Conservation (phyloP, 2,888 invertebrate genomes). For the Sepioteuthis lessoniana region DNA sequence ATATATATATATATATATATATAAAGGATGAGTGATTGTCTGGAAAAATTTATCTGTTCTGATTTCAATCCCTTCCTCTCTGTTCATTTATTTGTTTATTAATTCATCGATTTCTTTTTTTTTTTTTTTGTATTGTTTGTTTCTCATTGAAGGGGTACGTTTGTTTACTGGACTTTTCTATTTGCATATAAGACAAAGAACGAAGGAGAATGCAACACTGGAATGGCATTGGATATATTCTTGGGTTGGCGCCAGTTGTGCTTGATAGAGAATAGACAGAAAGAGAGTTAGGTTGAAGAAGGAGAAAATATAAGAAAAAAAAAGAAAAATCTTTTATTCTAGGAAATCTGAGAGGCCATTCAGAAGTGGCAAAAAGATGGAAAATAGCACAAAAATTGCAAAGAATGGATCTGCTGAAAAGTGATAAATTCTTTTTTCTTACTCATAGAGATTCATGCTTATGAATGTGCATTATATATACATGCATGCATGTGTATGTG, state of each 20-base stretch:
- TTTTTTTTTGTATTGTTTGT: not conserved
- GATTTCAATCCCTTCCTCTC: not conserved
- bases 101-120: too few species aligned
- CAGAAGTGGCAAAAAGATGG: not conserved
- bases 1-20: too few species aligned
- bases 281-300: not conserved
- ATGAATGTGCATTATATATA: not conserved
- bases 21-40: not conserved
- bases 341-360: not conserved
- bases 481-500: too few species aligned
- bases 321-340: not conserved
- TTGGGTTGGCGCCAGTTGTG: not conserved
- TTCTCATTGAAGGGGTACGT: not conserved
- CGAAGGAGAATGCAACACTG: not conserved
- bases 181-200: not conserved
- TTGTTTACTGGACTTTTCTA: slow-evolving; percentile 21
- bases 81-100: too few species aligned
- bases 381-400: too few species aligned
- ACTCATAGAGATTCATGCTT: not conserved
- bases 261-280: not conserved
- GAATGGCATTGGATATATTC: not conserved
- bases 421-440: not conserved
- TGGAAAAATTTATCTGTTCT: not conserved
- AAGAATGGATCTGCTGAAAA: not conserved
- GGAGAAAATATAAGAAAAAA: not conserved